These are phyloP conservation scores for Eutolmus rufibarbis DNA, from an alignment of 2,888 invertebrate species.

Conservation along the genomic window DNA sequence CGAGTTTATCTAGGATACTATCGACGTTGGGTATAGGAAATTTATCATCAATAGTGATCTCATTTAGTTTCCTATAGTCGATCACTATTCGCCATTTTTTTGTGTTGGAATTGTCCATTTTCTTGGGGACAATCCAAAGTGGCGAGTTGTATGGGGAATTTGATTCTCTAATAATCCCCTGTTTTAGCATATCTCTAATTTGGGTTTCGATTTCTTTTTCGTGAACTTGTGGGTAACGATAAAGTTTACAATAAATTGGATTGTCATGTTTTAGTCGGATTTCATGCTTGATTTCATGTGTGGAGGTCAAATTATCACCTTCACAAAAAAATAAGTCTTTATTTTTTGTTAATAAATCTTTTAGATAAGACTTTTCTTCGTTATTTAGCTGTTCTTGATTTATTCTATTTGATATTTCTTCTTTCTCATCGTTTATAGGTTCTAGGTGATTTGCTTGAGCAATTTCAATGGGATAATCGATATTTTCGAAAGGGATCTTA, in stretches of 20 bases:
- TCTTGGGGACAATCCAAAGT: background rate
- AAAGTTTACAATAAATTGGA: background rate
- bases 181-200: background rate
- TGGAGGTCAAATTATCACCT: too few species aligned
- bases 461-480: slow-evolving; percentile 18
- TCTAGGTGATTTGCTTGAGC: slow-evolving; percentile 1
- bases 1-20: background rate
- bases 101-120: background rate
- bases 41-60: background rate
- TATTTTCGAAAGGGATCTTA: slow-evolving; percentile 7
- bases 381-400: background rate
- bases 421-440: background rate
- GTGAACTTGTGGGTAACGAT: background rate
- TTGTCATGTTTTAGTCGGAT: background rate
- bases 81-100: slow-evolving; percentile 1
- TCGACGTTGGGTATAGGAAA: background rate
- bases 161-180: background rate
- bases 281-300: too few species aligned
- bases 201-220: too few species aligned
- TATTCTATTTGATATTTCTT: slow-evolving; percentile 9
- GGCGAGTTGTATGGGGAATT: background rate
- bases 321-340: background rate
- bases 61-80: background rate
- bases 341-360: too few species aligned
- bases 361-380: background rate